Evolutionary conservation across 2,888 invertebrate genomes (phyloP).

Genomic region (Ischnura elegans): DNA sequence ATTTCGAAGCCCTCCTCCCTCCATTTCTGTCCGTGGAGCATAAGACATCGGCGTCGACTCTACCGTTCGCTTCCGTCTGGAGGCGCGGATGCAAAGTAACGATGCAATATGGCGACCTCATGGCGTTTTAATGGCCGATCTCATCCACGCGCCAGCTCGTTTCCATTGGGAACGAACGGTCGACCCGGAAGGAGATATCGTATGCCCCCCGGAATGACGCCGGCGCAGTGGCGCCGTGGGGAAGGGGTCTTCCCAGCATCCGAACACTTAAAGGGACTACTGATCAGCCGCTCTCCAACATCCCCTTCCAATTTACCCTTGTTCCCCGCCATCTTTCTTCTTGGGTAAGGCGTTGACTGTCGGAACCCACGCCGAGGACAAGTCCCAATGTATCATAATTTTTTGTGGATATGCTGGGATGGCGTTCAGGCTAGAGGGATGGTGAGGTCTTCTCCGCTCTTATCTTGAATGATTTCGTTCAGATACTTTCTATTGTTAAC

Average conservation of each 20-base stretch:
- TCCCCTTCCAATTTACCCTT: background rate
- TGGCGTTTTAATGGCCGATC: background rate
- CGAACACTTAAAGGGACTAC: background rate
- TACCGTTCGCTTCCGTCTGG: background rate
- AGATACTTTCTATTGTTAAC: no score
- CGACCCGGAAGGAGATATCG: background rate
- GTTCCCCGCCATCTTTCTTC: background rate
- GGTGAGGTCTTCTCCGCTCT: no score
- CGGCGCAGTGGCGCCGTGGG: background rate
- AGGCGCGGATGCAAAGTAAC: background rate
- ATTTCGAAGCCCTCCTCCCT: background rate
- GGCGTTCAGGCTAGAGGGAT: no score
- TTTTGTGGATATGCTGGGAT: no score
- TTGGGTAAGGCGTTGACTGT: background rate
- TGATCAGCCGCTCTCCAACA: background rate
- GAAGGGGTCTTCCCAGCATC: background rate
- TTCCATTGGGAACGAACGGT: background rate
- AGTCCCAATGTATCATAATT: no score
- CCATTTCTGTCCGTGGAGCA: background rate
- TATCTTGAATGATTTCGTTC: no score
- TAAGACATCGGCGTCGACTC: background rate
- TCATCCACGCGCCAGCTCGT: background rate
- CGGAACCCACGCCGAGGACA: background rate
- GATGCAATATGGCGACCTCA: constrained; percentile 11
- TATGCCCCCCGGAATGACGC: background rate